These are phyloP conservation scores for Lycodopsis pacificus DNA, from an alignment of 2,797 vertebrate species.

Conservation along the genomic window DNA sequence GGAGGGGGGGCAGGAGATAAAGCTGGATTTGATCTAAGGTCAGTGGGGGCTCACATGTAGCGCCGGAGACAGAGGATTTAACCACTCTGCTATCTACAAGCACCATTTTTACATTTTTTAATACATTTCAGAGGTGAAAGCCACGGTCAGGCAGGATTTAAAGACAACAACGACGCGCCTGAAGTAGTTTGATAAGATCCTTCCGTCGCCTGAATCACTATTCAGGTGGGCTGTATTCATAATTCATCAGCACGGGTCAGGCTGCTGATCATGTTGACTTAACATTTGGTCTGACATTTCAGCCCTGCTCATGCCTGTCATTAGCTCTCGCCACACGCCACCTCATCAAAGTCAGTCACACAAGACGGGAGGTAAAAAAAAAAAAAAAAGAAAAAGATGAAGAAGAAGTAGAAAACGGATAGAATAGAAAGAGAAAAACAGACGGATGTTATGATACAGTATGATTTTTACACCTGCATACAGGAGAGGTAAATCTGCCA, in stretches of 20 bases:
- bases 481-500: conserved; percentile 1
- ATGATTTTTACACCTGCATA: conserved; percentile 34
- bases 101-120: conserved; percentile 40
- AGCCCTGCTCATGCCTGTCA: conserved; percentile 77
- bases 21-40: conserved; percentile 59
- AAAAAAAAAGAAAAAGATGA: neutral
- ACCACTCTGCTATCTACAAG: conserved; percentile 28
- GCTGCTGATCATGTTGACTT: conserved; percentile 85
- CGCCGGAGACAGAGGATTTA: conserved; percentile 45
- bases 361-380: neutral
- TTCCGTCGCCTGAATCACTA: conserved; percentile 60
- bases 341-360: conserved; percentile 76
- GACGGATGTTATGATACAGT: conserved; percentile 6
- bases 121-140: conserved; percentile 32
- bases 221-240: conserved; percentile 79
- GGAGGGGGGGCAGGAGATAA: conserved; percentile 37
- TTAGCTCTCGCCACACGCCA: conserved; percentile 82
- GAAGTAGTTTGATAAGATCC: conserved; percentile 45
- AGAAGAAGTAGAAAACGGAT: conserved; percentile 5
- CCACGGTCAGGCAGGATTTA: neutral
- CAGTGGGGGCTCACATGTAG: conserved; percentile 37
- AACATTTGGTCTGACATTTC: conserved; percentile 89
- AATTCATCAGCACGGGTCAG: conserved; percentile 80
- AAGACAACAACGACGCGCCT: neutral
- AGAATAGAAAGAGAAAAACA: neutral